These are phyloP conservation scores for Pandemis heparana DNA, from an alignment of 2,888 invertebrate genomes.

Conservation along the genomic window DNA sequence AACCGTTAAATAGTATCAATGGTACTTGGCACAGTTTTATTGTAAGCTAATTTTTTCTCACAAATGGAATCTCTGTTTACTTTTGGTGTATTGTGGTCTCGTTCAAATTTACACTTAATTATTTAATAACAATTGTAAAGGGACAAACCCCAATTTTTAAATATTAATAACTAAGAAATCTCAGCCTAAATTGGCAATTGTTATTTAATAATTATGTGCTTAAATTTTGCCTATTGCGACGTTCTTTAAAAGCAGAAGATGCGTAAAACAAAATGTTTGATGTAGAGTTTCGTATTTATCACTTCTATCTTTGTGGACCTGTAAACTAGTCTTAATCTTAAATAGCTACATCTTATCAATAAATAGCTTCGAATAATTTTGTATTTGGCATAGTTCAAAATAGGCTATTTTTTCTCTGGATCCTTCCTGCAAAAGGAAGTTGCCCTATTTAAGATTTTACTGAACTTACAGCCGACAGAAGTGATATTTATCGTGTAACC, in stretches of 20 bases:
- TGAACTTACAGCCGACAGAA: slow-evolving; percentile 17
- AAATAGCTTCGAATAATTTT: background rate
- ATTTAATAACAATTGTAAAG: slow-evolving; percentile 5
- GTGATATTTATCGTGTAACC: slow-evolving; percentile 38
- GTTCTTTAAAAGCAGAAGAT: slow-evolving; percentile 9
- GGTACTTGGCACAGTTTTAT: background rate
- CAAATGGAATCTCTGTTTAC: background rate
- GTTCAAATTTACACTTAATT: slow-evolving; percentile 10
- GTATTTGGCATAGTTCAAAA: slow-evolving; percentile 7
- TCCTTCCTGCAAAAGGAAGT: background rate
- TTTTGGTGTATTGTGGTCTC: slow-evolving; percentile 18
- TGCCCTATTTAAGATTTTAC: background rate
- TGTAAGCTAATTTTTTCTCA: background rate
- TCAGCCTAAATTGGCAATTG: slow-evolving; percentile 21
- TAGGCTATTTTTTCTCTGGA: background rate
- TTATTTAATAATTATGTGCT: slow-evolving; percentile 10
- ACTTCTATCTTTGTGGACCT: slow-evolving; percentile 29
- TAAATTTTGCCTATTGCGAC: background rate
- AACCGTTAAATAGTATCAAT: background rate
- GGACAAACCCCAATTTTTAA: slow-evolving; percentile 11
- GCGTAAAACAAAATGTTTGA: slow-evolving; percentile 6
- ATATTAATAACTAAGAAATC: slow-evolving; percentile 15
- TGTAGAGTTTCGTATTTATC: slow-evolving; percentile 19
- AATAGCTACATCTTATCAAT: slow-evolving; percentile 6
- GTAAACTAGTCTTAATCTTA: slow-evolving; percentile 23